These are phyloP conservation scores for Escarpia spicata DNA, from an alignment of 2,888 invertebrate genomes.

Conservation along the genomic window DNA sequence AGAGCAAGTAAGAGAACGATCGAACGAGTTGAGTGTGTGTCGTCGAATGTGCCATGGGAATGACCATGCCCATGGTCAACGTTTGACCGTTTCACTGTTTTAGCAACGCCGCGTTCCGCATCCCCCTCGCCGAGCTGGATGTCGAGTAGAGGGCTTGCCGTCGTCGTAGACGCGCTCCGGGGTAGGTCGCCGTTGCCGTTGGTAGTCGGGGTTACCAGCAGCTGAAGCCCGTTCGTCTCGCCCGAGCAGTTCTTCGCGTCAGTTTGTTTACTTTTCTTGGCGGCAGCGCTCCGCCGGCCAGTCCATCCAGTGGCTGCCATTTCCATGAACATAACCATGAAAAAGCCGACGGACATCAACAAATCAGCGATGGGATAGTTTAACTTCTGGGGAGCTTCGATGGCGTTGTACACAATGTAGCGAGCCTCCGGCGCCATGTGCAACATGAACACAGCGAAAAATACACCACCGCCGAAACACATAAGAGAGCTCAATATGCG, in stretches of 20 bases:
- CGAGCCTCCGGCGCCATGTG: slow-evolving; percentile 60
- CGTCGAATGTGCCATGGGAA: slow-evolving; percentile 18
- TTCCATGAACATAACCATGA: slow-evolving; percentile 56
- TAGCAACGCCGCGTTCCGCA: background rate
- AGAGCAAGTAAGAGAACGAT: slow-evolving; percentile 68
- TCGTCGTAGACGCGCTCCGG: background rate
- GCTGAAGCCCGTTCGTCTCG: background rate
- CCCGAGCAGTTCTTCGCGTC: background rate
- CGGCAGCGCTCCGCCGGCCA: background rate
- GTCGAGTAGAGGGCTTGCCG: background rate
- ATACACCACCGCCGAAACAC: slow-evolving; percentile 62
- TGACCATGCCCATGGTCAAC: slow-evolving; percentile 2
- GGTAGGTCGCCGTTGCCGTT: background rate
- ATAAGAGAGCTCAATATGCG: slow-evolving; percentile 47
- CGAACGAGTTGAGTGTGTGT: slow-evolving; percentile 53
- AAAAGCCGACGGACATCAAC: slow-evolving; percentile 59
- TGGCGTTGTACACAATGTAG: slow-evolving; percentile 46
- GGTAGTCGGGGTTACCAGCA: background rate
- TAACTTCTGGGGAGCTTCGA: slow-evolving; percentile 38
- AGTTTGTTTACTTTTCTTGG: background rate
- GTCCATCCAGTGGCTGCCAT: slow-evolving; percentile 32
- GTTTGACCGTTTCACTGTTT: background rate
- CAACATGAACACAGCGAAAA: slow-evolving; percentile 62
- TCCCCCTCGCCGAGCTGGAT: background rate
- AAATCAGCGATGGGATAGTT: slow-evolving; percentile 59